Conservation (phyloP, 1,140 invertebrate genomes). For the Hermetia illucens region DNA sequence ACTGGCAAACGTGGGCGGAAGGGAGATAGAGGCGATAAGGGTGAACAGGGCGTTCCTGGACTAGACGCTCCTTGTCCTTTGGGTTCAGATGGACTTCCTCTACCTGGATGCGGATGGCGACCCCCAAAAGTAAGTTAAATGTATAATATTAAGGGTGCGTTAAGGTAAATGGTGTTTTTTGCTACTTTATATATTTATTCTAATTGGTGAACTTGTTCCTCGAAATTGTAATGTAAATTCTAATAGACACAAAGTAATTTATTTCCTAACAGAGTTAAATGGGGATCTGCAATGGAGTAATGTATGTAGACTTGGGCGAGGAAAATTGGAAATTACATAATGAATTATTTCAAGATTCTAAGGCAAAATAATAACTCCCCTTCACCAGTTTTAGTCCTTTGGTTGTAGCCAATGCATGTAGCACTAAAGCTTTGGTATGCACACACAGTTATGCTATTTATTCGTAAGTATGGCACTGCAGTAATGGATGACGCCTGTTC, state of each 20-base stretch:
- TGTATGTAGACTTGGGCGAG: neutral
- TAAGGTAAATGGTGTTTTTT: neutral
- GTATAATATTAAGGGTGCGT: neutral
- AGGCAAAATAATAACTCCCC: no score
- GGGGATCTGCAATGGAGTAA: neutral
- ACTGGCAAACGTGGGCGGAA: constrained; percentile 77
- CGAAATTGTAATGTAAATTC: neutral
- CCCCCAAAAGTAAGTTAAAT: constrained; percentile 70
- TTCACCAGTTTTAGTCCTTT: no score
- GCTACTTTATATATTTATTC: neutral
- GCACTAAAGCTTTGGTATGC: no score
- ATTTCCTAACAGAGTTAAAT: no score
- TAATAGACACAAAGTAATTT: neutral
- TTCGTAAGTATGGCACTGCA: no score
- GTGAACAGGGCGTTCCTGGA: constrained; percentile 83
- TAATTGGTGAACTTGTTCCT: neutral
- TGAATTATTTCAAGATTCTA: no score
- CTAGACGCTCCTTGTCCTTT: constrained; percentile 93
- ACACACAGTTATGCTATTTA: no score
- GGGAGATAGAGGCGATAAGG: constrained; percentile 82
- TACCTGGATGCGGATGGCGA: constrained; percentile 90
- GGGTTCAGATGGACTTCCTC: constrained; percentile 81
- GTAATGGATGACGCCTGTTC: no score
- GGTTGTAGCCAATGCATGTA: no score
- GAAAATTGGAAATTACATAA: no score